These are phyloP conservation scores for Porites rus DNA, from an alignment of 92 coral and sea anemone species.

Conservation along the genomic window DNA sequence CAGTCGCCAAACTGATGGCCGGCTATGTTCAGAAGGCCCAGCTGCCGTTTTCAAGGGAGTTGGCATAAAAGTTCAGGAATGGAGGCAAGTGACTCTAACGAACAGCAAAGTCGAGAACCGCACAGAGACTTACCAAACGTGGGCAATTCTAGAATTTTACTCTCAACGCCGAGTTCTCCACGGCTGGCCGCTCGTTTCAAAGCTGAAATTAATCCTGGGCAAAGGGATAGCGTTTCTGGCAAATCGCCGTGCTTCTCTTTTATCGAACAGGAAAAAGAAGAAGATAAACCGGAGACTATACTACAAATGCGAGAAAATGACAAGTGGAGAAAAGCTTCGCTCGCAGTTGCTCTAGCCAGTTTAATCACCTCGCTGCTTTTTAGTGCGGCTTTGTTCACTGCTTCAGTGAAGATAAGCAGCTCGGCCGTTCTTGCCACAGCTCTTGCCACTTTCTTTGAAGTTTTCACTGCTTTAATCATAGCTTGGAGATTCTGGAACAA, in stretches of 20 bases:
- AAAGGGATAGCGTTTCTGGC: conserved; percentile 5
- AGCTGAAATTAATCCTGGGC: conserved; percentile 26
- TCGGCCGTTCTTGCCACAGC: conserved; percentile 30
- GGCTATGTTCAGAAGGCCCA: not conserved
- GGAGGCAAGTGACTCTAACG: not conserved
- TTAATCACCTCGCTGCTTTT: conserved; percentile 14
- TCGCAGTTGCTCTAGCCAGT: conserved; percentile 8
- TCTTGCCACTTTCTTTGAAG: conserved; percentile 9
- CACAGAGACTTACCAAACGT: not conserved
- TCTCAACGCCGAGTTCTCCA: conserved; percentile 6
- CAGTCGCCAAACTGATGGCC: not conserved
- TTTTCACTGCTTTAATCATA: not conserved
- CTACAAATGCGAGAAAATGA: not conserved
- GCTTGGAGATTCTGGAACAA: conserved; percentile 16
- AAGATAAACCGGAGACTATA: not conserved
- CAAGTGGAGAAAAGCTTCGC: conserved; percentile 31
- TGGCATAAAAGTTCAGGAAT: not conserved
- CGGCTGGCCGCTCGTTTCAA: not conserved
- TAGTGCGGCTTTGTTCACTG: not conserved
- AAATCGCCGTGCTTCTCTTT: conserved; percentile 29
- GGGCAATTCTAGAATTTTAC: not conserved
- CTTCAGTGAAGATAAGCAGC: not conserved
- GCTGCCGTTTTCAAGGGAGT: not conserved
- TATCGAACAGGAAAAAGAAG: conserved; percentile 10
- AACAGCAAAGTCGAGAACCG: too few relatives aligned